A percentile compares a stretch with the other conserved stretches of the same genome.
Evolutionary conservation across 1,140 invertebrate genomes (phyloP).

Genomic region (Panagrolaimus sp.): DNA sequence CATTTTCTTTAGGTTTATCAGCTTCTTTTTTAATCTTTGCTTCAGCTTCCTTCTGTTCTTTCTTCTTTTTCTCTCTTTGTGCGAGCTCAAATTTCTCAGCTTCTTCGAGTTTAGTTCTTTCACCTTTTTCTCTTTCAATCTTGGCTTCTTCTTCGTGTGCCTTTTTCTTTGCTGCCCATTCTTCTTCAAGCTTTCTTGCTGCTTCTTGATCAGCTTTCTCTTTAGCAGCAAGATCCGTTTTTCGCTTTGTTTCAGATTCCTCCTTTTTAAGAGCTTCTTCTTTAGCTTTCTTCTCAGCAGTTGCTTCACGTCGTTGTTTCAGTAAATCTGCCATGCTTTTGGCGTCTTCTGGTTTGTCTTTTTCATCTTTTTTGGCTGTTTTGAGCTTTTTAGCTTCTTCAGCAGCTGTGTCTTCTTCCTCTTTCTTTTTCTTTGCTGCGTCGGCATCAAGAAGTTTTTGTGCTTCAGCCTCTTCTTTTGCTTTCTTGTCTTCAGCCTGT

Average conservation of each 20-base stretch:
- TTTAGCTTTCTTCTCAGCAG: not conserved
- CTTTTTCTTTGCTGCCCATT: not conserved
- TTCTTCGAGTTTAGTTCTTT: slow-evolving; percentile 3
- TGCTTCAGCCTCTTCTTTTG: not conserved
- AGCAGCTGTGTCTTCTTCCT: not conserved
- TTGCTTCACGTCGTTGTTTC: not conserved
- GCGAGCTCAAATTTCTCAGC: not conserved
- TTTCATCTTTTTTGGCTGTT: slow-evolving; percentile 8
- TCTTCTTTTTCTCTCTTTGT: not conserved
- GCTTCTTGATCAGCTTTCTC: slow-evolving; percentile 10
- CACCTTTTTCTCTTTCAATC: not conserved
- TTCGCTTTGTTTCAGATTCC: not conserved
- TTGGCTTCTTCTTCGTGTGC: not conserved
- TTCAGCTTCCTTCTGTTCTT: not conserved
- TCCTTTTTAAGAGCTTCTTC: slow-evolving; percentile 12
- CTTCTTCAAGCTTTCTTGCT: not conserved
- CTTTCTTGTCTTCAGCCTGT: not conserved
- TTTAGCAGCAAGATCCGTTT: not conserved
- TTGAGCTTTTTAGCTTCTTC: slow-evolving; percentile 15
- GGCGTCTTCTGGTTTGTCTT: slow-evolving; percentile 12
- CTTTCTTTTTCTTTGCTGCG: not conserved
- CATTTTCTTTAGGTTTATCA: not conserved
- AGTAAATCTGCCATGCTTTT: not conserved
- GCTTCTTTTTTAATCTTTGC: too few relatives aligned
- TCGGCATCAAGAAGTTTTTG: not conserved